phyloP scores from a whole-genome alignment of 2,888 invertebrate genomes.

The Cheilosia variabilis region DNA sequence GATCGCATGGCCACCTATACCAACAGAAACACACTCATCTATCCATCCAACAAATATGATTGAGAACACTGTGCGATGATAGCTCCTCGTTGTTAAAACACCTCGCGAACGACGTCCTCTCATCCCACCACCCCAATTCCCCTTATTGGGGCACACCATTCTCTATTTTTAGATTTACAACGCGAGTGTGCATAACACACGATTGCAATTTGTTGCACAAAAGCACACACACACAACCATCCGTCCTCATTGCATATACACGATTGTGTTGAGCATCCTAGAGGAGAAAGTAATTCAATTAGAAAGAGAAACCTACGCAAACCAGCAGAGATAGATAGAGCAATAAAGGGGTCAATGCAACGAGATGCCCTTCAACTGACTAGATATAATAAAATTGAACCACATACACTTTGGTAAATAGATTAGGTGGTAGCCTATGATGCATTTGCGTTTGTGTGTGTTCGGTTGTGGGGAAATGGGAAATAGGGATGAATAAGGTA shows the following conservation, averaged over 20 bases:
- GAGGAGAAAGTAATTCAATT: conserved; percentile 74
- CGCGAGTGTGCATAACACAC: conserved; percentile 26
- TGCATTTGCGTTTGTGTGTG: conserved; percentile 13
- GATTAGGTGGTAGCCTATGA: not conserved
- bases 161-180: conserved; percentile 70
- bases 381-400: conserved; percentile 70
- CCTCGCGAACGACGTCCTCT: conserved; percentile 56
- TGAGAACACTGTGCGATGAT: conserved; percentile 41
- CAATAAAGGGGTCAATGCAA: conserved; percentile 78
- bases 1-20: not conserved
- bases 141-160: conserved; percentile 30
- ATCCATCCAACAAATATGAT: conserved; percentile 12
- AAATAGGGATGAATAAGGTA: conserved; percentile 38
- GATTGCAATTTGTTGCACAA: conserved; percentile 51
- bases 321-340: conserved; percentile 64
- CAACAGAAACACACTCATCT: not conserved
- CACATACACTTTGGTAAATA: conserved; percentile 36
- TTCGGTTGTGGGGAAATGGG: conserved; percentile 17
- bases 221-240: conserved; percentile 5
- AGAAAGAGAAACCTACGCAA: conserved; percentile 75
- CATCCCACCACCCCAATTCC: conserved; percentile 32
- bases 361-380: conserved; percentile 77
- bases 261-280: conserved; percentile 56
- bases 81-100: conserved; percentile 51
- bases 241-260: conserved; percentile 5